Percentiles rank a stretch among this genome's conserved stretches.
Evolutionary conservation across 2,888 invertebrate species (phyloP).

Genomic region (Beris chalybata): DNA sequence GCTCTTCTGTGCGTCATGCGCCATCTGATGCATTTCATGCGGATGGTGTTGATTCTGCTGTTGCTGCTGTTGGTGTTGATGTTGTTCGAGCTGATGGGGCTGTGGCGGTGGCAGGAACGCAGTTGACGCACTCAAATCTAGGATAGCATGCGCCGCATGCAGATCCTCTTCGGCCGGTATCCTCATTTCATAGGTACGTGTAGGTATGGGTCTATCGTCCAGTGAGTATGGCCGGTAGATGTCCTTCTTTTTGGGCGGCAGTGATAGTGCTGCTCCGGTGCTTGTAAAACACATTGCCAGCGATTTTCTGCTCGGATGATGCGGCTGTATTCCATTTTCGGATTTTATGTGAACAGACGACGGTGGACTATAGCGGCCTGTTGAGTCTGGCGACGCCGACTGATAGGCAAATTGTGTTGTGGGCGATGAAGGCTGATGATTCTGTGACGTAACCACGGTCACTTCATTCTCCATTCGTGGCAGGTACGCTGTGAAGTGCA

Average conservation of each 20-base stretch:
- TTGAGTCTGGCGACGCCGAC: conserved; percentile 56
- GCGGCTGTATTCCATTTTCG: conserved; percentile 43
- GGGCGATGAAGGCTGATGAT: conserved; percentile 53
- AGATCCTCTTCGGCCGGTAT: conserved; percentile 79
- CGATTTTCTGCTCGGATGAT: conserved; percentile 62
- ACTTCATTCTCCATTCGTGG: conserved; percentile 66
- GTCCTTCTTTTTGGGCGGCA: conserved; percentile 89
- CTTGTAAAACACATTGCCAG: conserved; percentile 83
- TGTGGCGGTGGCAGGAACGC: conserved; percentile 68
- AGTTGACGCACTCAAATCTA: conserved; percentile 85
- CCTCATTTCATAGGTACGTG: conserved; percentile 59
- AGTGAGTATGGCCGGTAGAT: conserved; percentile 87
- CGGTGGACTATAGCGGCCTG: conserved; percentile 50
- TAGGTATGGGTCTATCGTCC: conserved; percentile 63
- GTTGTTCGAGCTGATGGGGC: conserved; percentile 54
- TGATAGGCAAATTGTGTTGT: conserved; percentile 44
- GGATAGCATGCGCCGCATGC: conserved; percentile 84
- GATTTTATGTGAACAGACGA: conserved; percentile 51
- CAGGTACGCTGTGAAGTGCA: conserved; percentile 76
- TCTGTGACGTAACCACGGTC: conserved; percentile 56
- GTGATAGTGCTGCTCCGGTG: conserved; percentile 77
- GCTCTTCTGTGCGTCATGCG: conserved; percentile 38
- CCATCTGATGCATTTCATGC: conserved; percentile 32
- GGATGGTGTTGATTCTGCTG: conserved; percentile 40
- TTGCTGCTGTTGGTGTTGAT: conserved; percentile 45